phyloP scores from a whole-genome alignment of 2,113 vertebrate species.

The Corapipo altera region DNA sequence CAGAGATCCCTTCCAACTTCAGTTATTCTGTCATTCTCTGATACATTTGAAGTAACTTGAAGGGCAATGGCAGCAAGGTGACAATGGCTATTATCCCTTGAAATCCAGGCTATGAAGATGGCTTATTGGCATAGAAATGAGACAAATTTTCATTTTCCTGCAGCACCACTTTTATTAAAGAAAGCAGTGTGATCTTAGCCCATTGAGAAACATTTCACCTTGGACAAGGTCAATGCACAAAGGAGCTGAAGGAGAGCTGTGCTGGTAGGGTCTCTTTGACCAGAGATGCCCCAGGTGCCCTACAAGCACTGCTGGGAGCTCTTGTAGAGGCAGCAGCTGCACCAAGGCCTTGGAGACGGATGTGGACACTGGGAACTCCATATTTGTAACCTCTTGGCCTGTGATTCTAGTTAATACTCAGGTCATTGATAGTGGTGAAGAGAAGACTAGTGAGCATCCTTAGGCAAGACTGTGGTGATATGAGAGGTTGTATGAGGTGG shows the following conservation, averaged over 20 bases:
- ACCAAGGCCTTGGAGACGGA: not conserved
- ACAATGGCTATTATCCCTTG: not conserved
- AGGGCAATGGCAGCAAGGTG: not conserved
- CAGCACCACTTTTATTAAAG: not conserved
- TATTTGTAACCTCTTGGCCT: not conserved
- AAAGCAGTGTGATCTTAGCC: not conserved
- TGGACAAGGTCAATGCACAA: not conserved
- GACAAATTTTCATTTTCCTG: not conserved
- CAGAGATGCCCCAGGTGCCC: not conserved
- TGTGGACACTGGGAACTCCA: not conserved
- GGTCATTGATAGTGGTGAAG: not conserved
- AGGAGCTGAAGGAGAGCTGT: not conserved
- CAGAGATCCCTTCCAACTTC: not conserved
- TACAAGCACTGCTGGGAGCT: not conserved
- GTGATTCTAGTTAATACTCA: not conserved
- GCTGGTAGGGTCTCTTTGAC: not conserved
- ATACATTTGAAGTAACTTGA: not conserved
- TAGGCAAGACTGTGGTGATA: not conserved
- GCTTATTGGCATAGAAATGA: not conserved
- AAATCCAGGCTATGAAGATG: not conserved
- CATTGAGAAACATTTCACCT: not conserved
- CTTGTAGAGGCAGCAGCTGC: not conserved
- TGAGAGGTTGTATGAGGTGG: not conserved
- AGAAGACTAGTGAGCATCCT: not conserved
- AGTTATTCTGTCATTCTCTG: not conserved